Conservation (phyloP, 1,140 invertebrate genomes). For the Heliconius nattereri region DNA sequence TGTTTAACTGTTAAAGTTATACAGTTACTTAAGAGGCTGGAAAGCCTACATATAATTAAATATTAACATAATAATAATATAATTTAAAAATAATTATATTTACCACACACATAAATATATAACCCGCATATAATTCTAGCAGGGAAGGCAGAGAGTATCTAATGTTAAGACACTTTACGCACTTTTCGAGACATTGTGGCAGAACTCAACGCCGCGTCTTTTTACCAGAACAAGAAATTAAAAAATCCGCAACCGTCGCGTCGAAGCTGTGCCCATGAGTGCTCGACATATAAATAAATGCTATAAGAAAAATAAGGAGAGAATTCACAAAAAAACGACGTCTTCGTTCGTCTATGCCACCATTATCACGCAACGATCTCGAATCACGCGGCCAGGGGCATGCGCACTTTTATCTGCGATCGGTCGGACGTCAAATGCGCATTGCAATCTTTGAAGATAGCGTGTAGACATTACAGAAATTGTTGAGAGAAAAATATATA, state of each 20-base stretch:
- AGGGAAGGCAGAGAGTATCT: too few species aligned
- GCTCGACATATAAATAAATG: neutral
- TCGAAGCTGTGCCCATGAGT: too few species aligned
- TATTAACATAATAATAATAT: too few species aligned
- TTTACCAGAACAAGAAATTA: too few species aligned
- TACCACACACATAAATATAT: too few species aligned
- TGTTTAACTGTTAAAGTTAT: neutral
- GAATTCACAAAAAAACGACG: conserved; percentile 9
- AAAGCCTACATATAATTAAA: too few species aligned
- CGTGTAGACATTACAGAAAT: neutral
- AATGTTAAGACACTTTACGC: too few species aligned
- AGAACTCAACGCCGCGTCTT: too few species aligned
- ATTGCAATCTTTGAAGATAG: conserved; percentile 26
- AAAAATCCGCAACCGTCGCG: too few species aligned
- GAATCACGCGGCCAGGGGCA: conserved; percentile 17
- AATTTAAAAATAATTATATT: too few species aligned
- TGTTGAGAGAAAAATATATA: neutral
- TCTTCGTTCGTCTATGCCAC: conserved; percentile 9
- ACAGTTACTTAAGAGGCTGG: neutral
- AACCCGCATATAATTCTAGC: too few species aligned
- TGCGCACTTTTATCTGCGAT: conserved; percentile 22
- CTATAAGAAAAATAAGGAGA: neutral
- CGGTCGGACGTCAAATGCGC: conserved; percentile 25
- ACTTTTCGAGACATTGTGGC: too few species aligned
- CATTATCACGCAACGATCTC: conserved; percentile 18